Evolutionary conservation across 2,888 invertebrate species (phyloP).

Genomic region (Napeogenes inachia): DNA sequence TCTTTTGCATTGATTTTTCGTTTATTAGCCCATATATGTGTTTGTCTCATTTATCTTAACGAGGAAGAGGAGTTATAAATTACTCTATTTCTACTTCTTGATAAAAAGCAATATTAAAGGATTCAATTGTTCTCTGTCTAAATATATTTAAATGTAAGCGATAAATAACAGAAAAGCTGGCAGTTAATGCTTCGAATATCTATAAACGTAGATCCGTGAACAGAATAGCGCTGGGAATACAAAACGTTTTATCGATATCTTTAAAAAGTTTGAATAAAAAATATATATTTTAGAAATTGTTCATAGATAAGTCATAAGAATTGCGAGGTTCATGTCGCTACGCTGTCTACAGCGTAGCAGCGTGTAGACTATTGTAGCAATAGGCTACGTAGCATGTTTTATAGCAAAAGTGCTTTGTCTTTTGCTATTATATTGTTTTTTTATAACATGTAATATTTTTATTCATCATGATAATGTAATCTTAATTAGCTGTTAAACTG

Average conservation of each 20-base stretch:
- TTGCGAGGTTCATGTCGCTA: constrained; percentile 11
- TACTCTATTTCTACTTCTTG: too few relatives aligned
- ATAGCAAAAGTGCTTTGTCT: constrained; percentile 10
- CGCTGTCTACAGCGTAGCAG: constrained; percentile 25
- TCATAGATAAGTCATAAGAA: background rate
- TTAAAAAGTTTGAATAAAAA: too few relatives aligned
- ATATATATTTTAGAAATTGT: too few relatives aligned
- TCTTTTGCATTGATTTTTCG: constrained; percentile 28
- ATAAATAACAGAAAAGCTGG: constrained; percentile 40
- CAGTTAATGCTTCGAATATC: constrained; percentile 52
- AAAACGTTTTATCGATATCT: constrained; percentile 23
- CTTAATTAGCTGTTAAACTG: too few relatives aligned
- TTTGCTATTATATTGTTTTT: constrained; percentile 9
- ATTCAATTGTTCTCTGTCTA: constrained; percentile 9
- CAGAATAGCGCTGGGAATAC: constrained; percentile 23
- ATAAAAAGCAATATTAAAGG: too few relatives aligned
- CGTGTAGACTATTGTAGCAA: constrained; percentile 14
- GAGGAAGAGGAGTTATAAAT: too few relatives aligned
- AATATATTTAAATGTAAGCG: constrained; percentile 43
- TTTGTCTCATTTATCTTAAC: background rate
- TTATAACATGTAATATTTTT: constrained; percentile 13
- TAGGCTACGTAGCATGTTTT: constrained; percentile 4
- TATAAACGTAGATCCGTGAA: constrained; percentile 30
- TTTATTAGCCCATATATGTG: constrained; percentile 12
- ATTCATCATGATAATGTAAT: constrained; percentile 1